Evolutionary conservation across 2,113 vertebrate species (phyloP), one percentile per base, ranked within the genome.

Genomic region (Sceloporus undulatus): DNA sequence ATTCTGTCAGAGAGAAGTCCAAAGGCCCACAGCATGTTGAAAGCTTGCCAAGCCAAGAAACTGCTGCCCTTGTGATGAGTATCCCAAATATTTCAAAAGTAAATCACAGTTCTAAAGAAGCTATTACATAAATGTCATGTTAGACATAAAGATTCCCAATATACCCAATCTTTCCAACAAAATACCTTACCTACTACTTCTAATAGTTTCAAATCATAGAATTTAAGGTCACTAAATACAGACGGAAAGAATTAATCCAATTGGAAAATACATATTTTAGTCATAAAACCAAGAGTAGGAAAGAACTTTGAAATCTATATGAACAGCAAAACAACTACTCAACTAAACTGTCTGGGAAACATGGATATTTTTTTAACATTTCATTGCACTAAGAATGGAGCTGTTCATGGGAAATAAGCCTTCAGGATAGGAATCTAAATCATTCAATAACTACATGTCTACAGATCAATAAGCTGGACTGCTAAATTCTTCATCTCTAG

Each of bases 341-440:
- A 27, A 70, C 66, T 78, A 1, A 6, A 0, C 1, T 21, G 71
- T 80, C 23, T 74, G 25, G 8, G 6, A 62, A 9, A 74, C 42
- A 5, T 68, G 54, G 34, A 0, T 38, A 40, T 54, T 52, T 38
- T 38, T 85, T 23, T 29, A 9, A 82, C 34, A 89, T 27, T 21
- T 87, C 59, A 42, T 18, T 59, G 34, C 83, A 78, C 62, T 27
- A 11, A 75, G 65, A 86, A 76, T 29, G 68, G 54, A 77, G 71
- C 2, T 76, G 74, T 66, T 88, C 75, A 76, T 1, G 80, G 40
- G 73, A 68, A 91, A 87, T 18, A 79, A 42, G 38, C 84, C 10
- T 38, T 29, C 13, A 85, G 54, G 29, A 76, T 1, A 85, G 59
- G 80, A 91, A 10, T 81, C 56, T 0, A 87, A 82, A 88, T 90